Evolutionary conservation across 2,888 invertebrate species (phyloP), one percentile per base, ranked within the genome.

Genomic region (Scrobipalpa atriplicella): DNA sequence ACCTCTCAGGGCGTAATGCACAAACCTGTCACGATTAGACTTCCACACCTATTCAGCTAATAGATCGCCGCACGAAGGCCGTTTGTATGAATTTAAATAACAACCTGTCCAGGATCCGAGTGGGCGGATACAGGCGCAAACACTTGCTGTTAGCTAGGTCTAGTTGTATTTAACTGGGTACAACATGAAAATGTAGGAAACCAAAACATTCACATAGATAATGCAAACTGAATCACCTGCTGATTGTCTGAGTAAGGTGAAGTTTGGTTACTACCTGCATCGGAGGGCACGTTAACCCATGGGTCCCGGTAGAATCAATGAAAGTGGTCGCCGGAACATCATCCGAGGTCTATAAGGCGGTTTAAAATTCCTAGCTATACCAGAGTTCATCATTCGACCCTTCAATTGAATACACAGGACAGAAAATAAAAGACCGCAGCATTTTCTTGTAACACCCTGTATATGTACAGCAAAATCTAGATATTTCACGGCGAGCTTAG

Each of bases 81-180:
- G 41, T 61, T 19, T 10, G 41, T 61, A 41, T 41, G 61, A 61
- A 39, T 61, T 61, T 61, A 29, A 39, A 39, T 61, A 29, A 56
- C 41, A 41, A 41, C 19, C 39, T 61, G 41, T 61, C 41, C 61
- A 41, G 61, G 39, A 39, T 41, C 19, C n/a, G 39, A 61, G 61
- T 61, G 19, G 61, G 61, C 61, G 61, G 19, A 19, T 8, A 16
- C 58, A 56, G n/a, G 58, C 38, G 13, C 58, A 7, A 36, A 29
- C 21, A 38, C 38, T 38, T 38, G 58, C 58, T 36, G 58, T 21
- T 56, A 29, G 47, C 16, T 47, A 47, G n/a, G 16, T n/a, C 16
- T 10, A 5, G 16, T 16, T n/a, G 13, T 43, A 16, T n/a, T 47
- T n/a, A 16, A 47, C 47, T 7, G 47, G 16, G 47, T 47, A 6